Percentiles rank a stretch among this genome's conserved stretches.
phyloP scores from a whole-genome alignment of 2,888 invertebrate species.

The Callyntrura guangdongensis region DNA sequence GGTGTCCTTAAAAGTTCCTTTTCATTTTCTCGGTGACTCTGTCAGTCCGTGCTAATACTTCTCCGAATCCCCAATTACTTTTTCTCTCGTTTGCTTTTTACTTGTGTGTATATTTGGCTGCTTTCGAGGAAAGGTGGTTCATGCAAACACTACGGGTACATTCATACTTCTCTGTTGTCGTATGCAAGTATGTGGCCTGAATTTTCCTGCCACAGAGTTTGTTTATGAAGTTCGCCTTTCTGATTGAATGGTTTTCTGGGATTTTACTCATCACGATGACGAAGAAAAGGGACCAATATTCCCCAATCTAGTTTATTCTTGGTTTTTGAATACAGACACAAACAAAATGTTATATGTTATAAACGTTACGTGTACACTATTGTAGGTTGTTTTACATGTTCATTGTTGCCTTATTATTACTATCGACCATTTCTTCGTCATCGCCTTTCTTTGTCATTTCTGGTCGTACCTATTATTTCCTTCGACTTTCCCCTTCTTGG shows the following conservation, averaged over 20 bases:
- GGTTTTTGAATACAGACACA: background rate
- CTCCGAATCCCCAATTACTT: constrained; percentile 4
- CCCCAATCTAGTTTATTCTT: constrained; percentile 18
- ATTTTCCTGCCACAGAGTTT: constrained; percentile 4
- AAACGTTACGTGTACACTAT: background rate
- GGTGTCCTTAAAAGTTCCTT: constrained; percentile 34
- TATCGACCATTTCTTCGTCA: background rate
- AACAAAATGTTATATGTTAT: background rate
- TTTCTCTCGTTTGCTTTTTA: background rate
- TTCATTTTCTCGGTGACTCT: constrained; percentile 27
- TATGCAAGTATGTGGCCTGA: background rate
- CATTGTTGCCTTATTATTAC: constrained; percentile 17
- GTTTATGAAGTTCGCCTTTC: constrained; percentile 26
- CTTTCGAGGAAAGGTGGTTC: no score
- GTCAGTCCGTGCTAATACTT: background rate
- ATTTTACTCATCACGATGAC: constrained; percentile 27
- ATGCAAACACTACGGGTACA: background rate
- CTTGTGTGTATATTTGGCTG: background rate
- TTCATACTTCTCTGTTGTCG: background rate
- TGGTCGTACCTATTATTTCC: background rate
- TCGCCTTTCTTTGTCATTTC: background rate
- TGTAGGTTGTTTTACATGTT: background rate
- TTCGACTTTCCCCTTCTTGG: background rate
- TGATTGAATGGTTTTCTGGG: constrained; percentile 33
- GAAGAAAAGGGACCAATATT: background rate